These are phyloP conservation scores for Chloroclysta siterata DNA, from an alignment of 2,888 invertebrate species.

Conservation along the genomic window DNA sequence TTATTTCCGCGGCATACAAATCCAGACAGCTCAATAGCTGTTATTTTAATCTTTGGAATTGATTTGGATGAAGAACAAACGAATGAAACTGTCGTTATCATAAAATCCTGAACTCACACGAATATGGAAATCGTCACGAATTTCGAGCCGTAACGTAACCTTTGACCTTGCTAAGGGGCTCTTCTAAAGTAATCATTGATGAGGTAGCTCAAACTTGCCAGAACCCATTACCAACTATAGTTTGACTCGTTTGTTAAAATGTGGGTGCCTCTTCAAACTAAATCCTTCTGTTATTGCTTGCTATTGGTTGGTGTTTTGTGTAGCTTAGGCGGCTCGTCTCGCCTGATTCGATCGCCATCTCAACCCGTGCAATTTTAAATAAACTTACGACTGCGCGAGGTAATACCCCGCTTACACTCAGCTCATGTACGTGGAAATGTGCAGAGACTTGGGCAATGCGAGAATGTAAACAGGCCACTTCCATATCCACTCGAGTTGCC, in stretches of 20 bases:
- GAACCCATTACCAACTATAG: constrained; percentile 31
- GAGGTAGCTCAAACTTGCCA: constrained; percentile 28
- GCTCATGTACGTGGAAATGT: no score
- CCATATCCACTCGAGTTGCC: no score
- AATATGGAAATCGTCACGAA: constrained; percentile 23
- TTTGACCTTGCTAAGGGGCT: constrained; percentile 23
- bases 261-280: constrained; percentile 18
- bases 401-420: no score
- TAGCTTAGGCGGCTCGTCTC: not conserved
- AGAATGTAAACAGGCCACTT: no score
- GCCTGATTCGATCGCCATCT: no score
- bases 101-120: constrained; percentile 13
- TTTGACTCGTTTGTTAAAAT: constrained; percentile 35
- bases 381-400: no score
- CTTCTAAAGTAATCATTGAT: constrained; percentile 34
- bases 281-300: constrained; percentile 19
- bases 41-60: constrained; percentile 1
- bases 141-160: constrained; percentile 17
- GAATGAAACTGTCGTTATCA: constrained; percentile 9
- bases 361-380: no score
- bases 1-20: constrained; percentile 4
- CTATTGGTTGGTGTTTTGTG: not conserved
- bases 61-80: constrained; percentile 11
- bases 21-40: not conserved
- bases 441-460: no score